phyloP scores from a whole-genome alignment of 1,140 invertebrate genomes.

The Drosophila repleta region DNA sequence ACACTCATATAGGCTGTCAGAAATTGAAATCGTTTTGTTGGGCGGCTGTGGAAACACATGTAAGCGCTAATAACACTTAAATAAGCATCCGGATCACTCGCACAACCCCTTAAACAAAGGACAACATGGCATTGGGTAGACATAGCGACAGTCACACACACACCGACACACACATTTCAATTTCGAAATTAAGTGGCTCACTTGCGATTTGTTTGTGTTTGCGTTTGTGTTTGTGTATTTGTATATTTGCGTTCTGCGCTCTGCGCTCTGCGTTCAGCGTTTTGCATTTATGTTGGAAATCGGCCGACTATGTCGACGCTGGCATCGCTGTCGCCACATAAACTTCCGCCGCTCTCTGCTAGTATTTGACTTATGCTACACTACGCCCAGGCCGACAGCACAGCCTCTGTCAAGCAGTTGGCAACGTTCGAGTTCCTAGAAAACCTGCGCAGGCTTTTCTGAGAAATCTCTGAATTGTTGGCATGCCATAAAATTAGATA shows the following conservation, averaged over 20 bases:
- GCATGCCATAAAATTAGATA: too few relatives aligned
- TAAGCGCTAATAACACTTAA: constrained; percentile 80
- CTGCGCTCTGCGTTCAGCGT: constrained; percentile 27
- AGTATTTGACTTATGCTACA: constrained; percentile 51
- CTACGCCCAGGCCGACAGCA: constrained; percentile 4
- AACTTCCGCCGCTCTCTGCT: constrained; percentile 61
- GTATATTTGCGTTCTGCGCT: constrained; percentile 40
- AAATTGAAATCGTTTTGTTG: constrained; percentile 74
- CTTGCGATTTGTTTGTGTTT: constrained; percentile 63
- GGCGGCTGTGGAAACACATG: constrained; percentile 59
- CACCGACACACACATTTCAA: constrained; percentile 61
- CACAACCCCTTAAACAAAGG: constrained; percentile 22
- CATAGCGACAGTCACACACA: constrained; percentile 22
- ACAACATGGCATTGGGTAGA: background rate
- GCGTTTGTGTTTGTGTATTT: constrained; percentile 42
- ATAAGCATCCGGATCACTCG: constrained; percentile 51
- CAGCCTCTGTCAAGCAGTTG: constrained; percentile 5
- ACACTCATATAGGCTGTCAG: constrained; percentile 50
- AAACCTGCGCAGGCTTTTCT: too few relatives aligned
- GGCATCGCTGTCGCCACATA: constrained; percentile 46
- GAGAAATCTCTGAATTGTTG: too few relatives aligned
- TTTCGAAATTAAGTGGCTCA: constrained; percentile 81
- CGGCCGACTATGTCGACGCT: constrained; percentile 24
- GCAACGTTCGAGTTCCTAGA: background rate
- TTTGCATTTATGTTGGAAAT: constrained; percentile 55